phyloP scores from a whole-genome alignment of 2,113 vertebrate genomes.

The Corydoras maculifer region DNA sequence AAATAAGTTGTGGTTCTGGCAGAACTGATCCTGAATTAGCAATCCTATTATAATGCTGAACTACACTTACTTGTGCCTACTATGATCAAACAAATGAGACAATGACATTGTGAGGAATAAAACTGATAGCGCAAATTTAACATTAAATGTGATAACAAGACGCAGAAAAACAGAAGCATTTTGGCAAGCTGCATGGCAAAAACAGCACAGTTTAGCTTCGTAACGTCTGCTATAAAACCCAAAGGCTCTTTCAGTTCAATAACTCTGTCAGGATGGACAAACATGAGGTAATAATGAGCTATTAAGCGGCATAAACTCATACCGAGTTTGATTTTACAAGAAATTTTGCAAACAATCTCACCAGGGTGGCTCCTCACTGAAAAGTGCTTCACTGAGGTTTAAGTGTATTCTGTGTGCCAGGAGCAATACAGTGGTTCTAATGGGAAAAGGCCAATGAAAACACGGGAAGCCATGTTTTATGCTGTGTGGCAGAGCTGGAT shows the following conservation, averaged over 20 bases:
- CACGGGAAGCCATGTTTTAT: conserved; percentile 1
- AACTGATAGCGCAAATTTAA: not conserved
- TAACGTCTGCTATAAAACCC: not conserved
- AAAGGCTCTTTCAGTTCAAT: not conserved
- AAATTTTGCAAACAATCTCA: conserved; percentile 17
- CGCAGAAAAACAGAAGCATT: not conserved
- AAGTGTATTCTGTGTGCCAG: conserved; percentile 7
- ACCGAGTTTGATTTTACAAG: conserved; percentile 18
- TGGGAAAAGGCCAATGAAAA: conserved; percentile 32
- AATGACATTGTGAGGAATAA: too few relatives aligned
- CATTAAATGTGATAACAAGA: not conserved
- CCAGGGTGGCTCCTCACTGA: conserved; percentile 18
- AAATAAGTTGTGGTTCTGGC: too few relatives aligned
- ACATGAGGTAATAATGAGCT: conserved; percentile 19
- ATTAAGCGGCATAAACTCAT: conserved; percentile 8
- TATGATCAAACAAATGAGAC: too few relatives aligned
- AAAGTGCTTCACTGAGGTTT: not conserved
- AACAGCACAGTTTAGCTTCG: not conserved
- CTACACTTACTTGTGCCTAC: too few relatives aligned
- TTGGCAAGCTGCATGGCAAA: not conserved
- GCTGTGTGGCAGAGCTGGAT: conserved; percentile 9
- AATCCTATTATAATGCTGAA: too few relatives aligned
- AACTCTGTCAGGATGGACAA: conserved; percentile 11
- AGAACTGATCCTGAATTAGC: too few relatives aligned
- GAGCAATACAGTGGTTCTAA: conserved; percentile 8